Conservation (phyloP, 2,797 vertebrate genomes). For the Nasua narica region DNA sequence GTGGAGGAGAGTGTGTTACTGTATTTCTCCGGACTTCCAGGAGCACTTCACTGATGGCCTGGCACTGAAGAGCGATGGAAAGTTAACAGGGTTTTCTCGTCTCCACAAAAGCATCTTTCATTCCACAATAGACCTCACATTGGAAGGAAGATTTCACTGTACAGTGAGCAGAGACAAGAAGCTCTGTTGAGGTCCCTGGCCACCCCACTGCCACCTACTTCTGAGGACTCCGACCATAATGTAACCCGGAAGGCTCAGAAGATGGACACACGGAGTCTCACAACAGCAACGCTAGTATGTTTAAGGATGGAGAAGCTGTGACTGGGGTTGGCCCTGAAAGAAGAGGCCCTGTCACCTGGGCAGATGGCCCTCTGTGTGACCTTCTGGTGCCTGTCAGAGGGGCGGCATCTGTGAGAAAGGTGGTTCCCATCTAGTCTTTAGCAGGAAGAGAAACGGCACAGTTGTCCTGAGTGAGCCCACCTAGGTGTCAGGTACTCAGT, state of each 20-base stretch:
- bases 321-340: neutral
- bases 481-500: neutral
- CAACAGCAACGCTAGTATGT: rapidly evolving
- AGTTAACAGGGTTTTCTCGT: neutral
- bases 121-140: neutral
- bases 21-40: neutral
- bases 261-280: neutral
- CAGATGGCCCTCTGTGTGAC: neutral
- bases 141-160: neutral
- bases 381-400: neutral
- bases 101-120: constrained; percentile 74
- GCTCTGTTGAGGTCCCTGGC: neutral
- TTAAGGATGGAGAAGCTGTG: neutral
- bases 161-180: neutral
- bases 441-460: neutral
- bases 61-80: neutral
- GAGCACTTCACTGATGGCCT: neutral
- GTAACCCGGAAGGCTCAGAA: neutral
- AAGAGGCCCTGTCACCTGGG: neutral
- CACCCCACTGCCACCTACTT: neutral
- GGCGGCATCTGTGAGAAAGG: neutral
- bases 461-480: neutral
- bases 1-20: constrained; percentile 25
- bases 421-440: neutral
- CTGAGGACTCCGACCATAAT: neutral